Conservation (phyloP, 2,797 vertebrate genomes). For the Hipposideros larvatus region DNA sequence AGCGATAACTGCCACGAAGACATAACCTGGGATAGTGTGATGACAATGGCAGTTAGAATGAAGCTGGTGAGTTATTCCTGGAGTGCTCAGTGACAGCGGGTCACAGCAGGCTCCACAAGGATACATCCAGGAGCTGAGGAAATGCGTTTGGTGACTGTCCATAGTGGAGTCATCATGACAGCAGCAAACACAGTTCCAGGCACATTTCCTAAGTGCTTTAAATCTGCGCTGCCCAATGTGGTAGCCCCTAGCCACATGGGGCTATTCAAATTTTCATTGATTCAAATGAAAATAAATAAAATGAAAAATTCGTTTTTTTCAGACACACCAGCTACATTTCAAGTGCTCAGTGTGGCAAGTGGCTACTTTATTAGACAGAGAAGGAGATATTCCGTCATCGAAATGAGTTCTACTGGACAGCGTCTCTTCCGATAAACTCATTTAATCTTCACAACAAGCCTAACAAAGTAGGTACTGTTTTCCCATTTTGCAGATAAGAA, state of each 20-base stretch:
- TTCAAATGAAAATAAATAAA: neutral
- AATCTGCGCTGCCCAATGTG: neutral
- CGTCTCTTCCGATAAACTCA: neutral
- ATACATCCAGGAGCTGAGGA: neutral
- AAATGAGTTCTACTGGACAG: neutral
- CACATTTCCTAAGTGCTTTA: neutral
- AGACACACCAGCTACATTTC: neutral
- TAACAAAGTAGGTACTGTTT: neutral
- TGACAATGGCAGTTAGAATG: neutral
- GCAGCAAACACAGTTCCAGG: neutral
- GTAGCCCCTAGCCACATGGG: accelerated
- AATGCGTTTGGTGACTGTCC: accelerated
- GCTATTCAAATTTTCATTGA: neutral
- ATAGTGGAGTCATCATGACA: accelerated
- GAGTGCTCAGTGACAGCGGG: neutral
- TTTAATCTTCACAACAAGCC: neutral
- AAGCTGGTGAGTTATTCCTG: neutral
- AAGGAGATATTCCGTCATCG: neutral
- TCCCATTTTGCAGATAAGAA: neutral
- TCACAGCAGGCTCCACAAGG: accelerated
- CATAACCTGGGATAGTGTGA: accelerated
- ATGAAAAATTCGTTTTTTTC: neutral
- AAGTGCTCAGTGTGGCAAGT: neutral
- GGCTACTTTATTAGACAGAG: neutral
- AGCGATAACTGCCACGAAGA: neutral